Percentiles rank a stretch among this genome's conserved stretches.
phyloP scores from a whole-genome alignment of 2,888 invertebrate species.

The Petrophora chlorosata region DNA sequence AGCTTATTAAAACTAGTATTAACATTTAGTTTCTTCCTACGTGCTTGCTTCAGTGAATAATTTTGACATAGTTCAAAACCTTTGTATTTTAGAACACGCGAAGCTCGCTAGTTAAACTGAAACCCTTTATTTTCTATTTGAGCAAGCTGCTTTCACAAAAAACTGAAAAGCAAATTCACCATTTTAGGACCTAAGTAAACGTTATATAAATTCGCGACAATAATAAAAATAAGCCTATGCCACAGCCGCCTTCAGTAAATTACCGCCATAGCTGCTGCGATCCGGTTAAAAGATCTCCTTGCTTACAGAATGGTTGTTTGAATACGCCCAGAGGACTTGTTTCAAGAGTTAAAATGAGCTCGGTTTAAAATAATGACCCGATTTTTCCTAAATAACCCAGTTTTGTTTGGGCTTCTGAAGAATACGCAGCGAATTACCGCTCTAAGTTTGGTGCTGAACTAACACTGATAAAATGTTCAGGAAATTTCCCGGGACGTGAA shows the following conservation, averaged over 20 bases:
- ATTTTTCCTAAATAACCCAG: conserved; percentile 26
- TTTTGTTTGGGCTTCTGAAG: conserved; percentile 16
- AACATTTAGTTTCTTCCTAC: too few species aligned
- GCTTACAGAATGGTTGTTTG: conserved; percentile 47
- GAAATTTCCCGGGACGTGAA: not conserved
- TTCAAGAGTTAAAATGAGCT: conserved; percentile 38
- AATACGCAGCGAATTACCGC: conserved; percentile 9
- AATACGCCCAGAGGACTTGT: conserved; percentile 45
- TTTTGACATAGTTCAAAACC: too few species aligned
- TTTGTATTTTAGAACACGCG: too few species aligned
- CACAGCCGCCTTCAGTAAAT: conserved; percentile 15
- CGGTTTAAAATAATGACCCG: conserved; percentile 33
- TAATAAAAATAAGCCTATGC: conserved; percentile 11
- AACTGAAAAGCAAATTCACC: not conserved
- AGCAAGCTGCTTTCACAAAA: not conserved
- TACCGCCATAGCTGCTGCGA: conserved; percentile 30
- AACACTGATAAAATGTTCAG: conserved; percentile 32
- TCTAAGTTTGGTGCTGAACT: conserved; percentile 28
- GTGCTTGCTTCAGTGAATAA: too few species aligned
- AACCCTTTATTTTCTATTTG: conserved; percentile 36
- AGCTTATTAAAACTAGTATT: too few species aligned
- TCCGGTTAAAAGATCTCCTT: conserved; percentile 44
- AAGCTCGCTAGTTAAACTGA: too few species aligned
- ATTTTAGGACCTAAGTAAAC: not conserved
- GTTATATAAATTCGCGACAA: conserved; percentile 3